Evolutionary conservation across 2,113 vertebrate genomes (phyloP).

Genomic region (Rostratula benghalensis): DNA sequence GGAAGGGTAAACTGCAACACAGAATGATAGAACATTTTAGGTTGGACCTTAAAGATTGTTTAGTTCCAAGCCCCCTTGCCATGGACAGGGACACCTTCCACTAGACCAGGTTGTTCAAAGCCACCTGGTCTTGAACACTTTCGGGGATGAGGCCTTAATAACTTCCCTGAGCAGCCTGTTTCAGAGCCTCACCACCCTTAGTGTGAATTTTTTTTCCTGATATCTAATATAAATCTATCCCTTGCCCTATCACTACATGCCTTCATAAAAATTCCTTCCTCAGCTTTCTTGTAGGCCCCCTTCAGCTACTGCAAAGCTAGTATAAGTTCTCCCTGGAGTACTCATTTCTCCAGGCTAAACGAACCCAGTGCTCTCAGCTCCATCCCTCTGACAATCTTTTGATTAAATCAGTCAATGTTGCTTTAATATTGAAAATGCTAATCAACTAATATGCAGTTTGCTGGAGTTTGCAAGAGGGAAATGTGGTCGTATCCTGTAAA

Average conservation of each 20-base stretch:
- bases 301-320: neutral
- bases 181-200: neutral
- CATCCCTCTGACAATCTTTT: neutral
- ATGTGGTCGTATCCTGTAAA: neutral
- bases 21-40: neutral
- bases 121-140: neutral
- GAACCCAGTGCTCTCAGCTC: neutral
- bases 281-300: neutral
- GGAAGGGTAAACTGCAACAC: neutral
- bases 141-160: neutral
- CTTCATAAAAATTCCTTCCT: neutral
- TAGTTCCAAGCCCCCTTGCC: neutral
- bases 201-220: neutral
- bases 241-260: neutral
- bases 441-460: neutral
- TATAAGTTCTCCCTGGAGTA: neutral
- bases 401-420: too few relatives aligned
- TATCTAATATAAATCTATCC: neutral
- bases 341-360: neutral
- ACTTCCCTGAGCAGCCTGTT: neutral
- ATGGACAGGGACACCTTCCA: neutral
- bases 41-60: neutral
- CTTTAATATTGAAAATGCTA: neutral
- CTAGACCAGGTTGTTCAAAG: neutral
- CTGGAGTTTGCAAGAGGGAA: neutral